These are phyloP conservation scores for Podabrus alpinus DNA, from an alignment of 2,888 invertebrate genomes.

Conservation along the genomic window DNA sequence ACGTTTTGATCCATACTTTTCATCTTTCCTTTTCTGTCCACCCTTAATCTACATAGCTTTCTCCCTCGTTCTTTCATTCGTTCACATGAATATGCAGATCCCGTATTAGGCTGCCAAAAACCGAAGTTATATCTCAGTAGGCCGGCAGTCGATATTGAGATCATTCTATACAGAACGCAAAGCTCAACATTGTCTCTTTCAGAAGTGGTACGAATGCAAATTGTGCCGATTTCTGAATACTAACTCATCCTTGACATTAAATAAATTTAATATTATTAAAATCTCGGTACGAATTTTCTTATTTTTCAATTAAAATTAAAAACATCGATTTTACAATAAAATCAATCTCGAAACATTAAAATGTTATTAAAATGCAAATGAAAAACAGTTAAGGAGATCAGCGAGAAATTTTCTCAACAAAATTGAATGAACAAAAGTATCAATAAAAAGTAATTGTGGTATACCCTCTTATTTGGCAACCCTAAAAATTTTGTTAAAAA, in stretches of 20 bases:
- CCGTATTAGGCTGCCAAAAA: conserved; percentile 55
- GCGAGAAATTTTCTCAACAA: conserved; percentile 34
- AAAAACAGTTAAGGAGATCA: conserved; percentile 40
- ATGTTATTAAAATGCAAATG: conserved; percentile 44
- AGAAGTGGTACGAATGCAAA: conserved; percentile 31
- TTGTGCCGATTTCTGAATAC: conserved; percentile 24
- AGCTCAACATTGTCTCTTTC: conserved; percentile 31
- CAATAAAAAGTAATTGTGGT: conserved; percentile 37
- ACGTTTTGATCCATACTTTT: conserved; percentile 51
- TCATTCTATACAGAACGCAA: conserved; percentile 32
- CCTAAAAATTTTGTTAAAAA: conserved; percentile 20
- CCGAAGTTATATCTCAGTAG: conserved; percentile 51
- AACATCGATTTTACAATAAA: conserved; percentile 18
- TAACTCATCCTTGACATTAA: conserved; percentile 8
- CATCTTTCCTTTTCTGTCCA: conserved; percentile 40
- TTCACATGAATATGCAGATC: conserved; percentile 55
- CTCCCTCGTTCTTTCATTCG: conserved; percentile 42
- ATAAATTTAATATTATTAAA: conserved; percentile 18
- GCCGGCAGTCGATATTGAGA: conserved; percentile 47
- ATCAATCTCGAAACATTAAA: conserved; percentile 41
- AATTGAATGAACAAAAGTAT: conserved; percentile 36
- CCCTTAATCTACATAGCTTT: conserved; percentile 24
- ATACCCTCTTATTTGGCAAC: conserved; percentile 29
- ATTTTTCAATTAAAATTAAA: not conserved
- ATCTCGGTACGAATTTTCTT: not conserved